A percentile compares a stretch with the other conserved stretches of the same genome.
phyloP scores from a whole-genome alignment of 1,140 invertebrate species.

The Anagrus nilaparvatae region DNA sequence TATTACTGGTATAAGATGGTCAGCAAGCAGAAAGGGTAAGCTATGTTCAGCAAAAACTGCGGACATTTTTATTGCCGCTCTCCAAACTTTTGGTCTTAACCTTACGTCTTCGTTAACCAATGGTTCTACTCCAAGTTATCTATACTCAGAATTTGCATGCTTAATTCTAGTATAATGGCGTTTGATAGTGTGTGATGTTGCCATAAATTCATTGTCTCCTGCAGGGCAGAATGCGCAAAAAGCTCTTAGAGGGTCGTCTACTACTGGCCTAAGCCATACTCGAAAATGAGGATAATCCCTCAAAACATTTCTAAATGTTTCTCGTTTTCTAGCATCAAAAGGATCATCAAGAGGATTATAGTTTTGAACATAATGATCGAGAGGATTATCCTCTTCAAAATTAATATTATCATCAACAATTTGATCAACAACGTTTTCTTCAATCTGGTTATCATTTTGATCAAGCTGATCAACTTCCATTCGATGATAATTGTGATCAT shows the following conservation, averaged over 20 bases:
- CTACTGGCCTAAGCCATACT: background rate
- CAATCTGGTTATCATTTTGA: no score
- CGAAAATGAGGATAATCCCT: background rate
- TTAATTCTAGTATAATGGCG: background rate
- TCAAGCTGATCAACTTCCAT: no score
- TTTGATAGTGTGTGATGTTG: background rate
- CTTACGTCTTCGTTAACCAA: background rate
- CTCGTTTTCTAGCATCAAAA: no score
- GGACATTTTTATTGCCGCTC: background rate
- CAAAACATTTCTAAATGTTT: no score
- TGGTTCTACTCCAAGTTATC: no score
- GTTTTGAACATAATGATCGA: no score
- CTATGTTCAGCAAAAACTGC: constrained; percentile 2
- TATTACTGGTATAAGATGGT: constrained; percentile 5
- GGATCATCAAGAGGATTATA: no score
- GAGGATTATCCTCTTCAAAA: no score
- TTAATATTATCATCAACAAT: no score
- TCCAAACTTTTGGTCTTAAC: background rate
- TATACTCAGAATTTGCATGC: background rate
- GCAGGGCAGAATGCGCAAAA: background rate
- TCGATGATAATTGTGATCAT: no score
- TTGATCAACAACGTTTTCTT: no score
- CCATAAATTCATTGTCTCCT: background rate
- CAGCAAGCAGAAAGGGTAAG: constrained; percentile 1
- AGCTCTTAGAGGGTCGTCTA: background rate